Evolutionary conservation across 2,113 vertebrate genomes (phyloP).

Genomic region (Monopterus albus): DNA sequence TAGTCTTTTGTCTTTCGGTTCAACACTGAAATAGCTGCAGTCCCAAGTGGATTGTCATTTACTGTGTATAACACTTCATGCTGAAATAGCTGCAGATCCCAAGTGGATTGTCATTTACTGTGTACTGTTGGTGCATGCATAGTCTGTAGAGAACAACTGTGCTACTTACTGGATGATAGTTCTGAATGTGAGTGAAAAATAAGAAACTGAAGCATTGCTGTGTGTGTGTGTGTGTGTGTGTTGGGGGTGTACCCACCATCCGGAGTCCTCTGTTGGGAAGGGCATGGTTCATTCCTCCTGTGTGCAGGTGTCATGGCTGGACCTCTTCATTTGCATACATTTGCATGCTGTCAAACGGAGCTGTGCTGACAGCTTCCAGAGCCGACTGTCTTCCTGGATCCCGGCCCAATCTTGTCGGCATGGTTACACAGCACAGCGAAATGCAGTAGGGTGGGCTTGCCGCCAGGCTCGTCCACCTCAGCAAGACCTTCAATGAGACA

Average conservation of each 20-base stretch:
- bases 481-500: constrained; percentile 26
- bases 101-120: too few relatives aligned
- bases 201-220: constrained; percentile 10
- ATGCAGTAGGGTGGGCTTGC: constrained; percentile 22
- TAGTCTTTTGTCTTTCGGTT: too few relatives aligned
- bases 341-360: constrained; percentile 85
- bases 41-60: too few relatives aligned
- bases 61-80: too few relatives aligned
- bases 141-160: too few relatives aligned
- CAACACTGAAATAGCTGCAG: too few relatives aligned
- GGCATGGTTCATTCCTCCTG: constrained; percentile 77
- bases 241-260: constrained; percentile 44
- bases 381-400: constrained; percentile 77
- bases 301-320: constrained; percentile 82
- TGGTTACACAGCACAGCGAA: constrained; percentile 59
- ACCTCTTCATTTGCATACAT: constrained; percentile 85
- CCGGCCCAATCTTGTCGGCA: constrained; percentile 77
- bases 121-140: too few relatives aligned
- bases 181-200: neutral
- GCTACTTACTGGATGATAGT: too few relatives aligned
- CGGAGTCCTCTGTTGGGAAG: constrained; percentile 76
- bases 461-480: constrained; percentile 39
- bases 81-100: too few relatives aligned
- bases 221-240: constrained; percentile 38
- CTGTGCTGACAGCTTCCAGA: constrained; percentile 81